These are phyloP conservation scores for Hydropsyche betteni DNA, from an alignment of 2,888 invertebrate species.

Conservation along the genomic window DNA sequence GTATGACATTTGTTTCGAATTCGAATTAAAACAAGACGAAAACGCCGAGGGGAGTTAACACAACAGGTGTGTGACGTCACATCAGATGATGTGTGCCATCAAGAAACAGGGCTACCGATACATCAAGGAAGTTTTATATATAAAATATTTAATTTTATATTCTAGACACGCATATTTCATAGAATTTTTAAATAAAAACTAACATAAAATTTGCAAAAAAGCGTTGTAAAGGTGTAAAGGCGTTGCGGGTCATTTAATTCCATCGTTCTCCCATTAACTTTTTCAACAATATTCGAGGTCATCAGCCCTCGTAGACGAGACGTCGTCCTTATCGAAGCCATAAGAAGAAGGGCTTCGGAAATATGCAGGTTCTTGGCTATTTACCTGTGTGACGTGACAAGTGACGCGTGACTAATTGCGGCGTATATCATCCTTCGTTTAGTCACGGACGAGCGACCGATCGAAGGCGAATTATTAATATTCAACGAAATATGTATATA, in stretches of 20 bases:
- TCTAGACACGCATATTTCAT: too few relatives aligned
- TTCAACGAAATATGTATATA: not conserved
- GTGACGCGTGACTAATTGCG: constrained; percentile 48
- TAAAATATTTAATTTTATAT: too few relatives aligned
- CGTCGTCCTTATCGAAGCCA: constrained; percentile 7
- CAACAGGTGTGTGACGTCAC: constrained; percentile 49
- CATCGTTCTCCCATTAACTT: not conserved
- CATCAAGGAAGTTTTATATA: not conserved
- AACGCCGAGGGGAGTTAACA: constrained; percentile 17
- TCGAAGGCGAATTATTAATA: constrained; percentile 38
- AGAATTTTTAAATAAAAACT: too few relatives aligned
- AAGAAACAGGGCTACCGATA: constrained; percentile 11
- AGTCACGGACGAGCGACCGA: constrained; percentile 45
- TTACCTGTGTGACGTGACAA: constrained; percentile 42
- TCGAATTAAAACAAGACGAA: constrained; percentile 18
- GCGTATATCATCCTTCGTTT: constrained; percentile 46
- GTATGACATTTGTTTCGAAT: constrained; percentile 30
- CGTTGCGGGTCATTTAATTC: not conserved
- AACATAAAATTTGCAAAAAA: too few relatives aligned
- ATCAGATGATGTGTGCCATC: constrained; percentile 39
- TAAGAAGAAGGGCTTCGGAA: too few relatives aligned
- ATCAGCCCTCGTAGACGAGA: constrained; percentile 1
- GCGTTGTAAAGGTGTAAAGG: too few relatives aligned
- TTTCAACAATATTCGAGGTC: not conserved
- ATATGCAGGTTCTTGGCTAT: constrained; percentile 29